Evolutionary conservation across 2,888 invertebrate species (phyloP), one percentile per base, ranked within the genome.

Genomic region (Pandemis heparana): DNA sequence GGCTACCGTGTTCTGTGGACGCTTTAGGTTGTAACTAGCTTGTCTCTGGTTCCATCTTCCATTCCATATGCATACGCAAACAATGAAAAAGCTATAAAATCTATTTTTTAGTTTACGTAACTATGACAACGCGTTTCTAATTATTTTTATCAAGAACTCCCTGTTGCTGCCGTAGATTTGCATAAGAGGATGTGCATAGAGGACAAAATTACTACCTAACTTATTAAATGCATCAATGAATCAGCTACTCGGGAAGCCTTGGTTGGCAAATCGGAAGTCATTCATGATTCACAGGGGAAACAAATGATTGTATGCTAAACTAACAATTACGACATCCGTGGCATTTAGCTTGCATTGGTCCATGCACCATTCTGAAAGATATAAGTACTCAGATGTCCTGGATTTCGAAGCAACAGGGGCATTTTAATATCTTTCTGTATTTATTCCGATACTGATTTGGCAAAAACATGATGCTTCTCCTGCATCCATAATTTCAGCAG

Each of bases 261-360:
- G n/a, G 65, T 65, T 65, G n/a, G 65, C 65, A 18, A 65, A 74
- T 74, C 68, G 75, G 71, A 75, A 71, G 46, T 53, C 61, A 56
- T 38, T 51, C 32, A 48, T 75, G 75, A 75, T 61, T 75, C 75
- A 75, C 46, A 43, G 48, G 59, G 67, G 68, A 75, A 68, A 71
- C 60, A 62, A 64, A 75, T 62, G 63, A 75, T 72, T 75, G 71
- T 75, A 75, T 75, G 75, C 71, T 69, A 68, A 71, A 68, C 32
- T 41, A 59, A 64, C 68, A 75, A 63, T 75, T 71, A 67, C 71
- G 46, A 71, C 75, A 71, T 75, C 72, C 72, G 68, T 38, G 16
- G 51, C 16, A 51, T 51, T 38, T 14, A 51, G 32, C 53, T 18
- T 18, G 23, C 5, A 48, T 1, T 48, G 48, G 48, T 48, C 48